Evolutionary conservation across 1,140 invertebrate species (phyloP).

Genomic region (Drosophila auraria): DNA sequence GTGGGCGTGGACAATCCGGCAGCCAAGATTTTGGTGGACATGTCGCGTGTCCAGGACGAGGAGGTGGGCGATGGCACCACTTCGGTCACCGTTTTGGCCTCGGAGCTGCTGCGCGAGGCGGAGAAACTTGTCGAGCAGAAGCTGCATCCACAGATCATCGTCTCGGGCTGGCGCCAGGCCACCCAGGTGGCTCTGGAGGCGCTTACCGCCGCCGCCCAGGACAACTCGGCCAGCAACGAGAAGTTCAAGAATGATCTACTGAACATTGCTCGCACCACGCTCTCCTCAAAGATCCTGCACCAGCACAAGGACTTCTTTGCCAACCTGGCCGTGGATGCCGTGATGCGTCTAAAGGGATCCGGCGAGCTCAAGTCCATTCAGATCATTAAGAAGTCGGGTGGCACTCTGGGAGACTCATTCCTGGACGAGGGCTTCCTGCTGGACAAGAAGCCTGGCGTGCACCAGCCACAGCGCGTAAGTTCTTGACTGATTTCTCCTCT

Average conservation of each 20-base stretch:
- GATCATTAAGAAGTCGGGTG: conserved; percentile 98
- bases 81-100: conserved; percentile 98
- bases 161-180: conserved; percentile 97
- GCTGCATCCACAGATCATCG: conserved; percentile 99
- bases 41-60: conserved; percentile 99
- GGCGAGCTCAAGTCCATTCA: conserved; percentile 98
- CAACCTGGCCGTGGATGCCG: conserved; percentile 97
- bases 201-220: conserved; percentile 90
- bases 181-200: conserved; percentile 93
- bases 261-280: conserved; percentile 98
- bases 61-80: conserved; percentile 99
- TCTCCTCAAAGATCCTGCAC: conserved; percentile 99
- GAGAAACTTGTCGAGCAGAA: conserved; percentile 97
- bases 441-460: conserved; percentile 97
- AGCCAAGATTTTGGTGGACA: conserved; percentile 99
- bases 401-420: conserved; percentile 96
- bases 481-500: neutral
- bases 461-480: conserved; percentile 91
- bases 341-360: conserved; percentile 97
- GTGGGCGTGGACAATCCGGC: conserved; percentile 99
- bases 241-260: conserved; percentile 95
- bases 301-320: conserved; percentile 99
- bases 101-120: conserved; percentile 97
- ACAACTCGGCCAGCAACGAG: conserved; percentile 92
- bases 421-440: conserved; percentile 99